Conservation (phyloP, 2,797 vertebrate species). For the Acrossocheilus wenchowensis region DNA sequence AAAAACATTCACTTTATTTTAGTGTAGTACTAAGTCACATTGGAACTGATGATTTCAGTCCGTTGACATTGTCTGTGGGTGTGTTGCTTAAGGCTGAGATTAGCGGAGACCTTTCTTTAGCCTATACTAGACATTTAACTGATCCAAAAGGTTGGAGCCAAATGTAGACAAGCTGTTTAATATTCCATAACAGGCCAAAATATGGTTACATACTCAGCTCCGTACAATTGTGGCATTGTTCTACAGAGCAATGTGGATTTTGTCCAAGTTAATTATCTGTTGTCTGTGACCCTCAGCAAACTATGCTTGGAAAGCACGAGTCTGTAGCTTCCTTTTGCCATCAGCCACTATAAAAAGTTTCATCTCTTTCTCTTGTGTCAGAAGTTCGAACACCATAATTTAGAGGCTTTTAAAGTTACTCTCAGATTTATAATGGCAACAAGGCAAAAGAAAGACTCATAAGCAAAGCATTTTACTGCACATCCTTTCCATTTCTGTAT, state of each 20-base stretch:
- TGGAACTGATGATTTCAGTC: not conserved
- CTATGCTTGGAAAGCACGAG: constrained; percentile 27
- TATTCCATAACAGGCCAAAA: not conserved
- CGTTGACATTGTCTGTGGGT: not conserved
- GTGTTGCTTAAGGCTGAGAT: not conserved
- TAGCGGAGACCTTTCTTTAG: not conserved
- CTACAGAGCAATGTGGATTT: not conserved
- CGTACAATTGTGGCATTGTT: not conserved
- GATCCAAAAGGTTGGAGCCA: constrained; percentile 19
- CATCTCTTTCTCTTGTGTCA: constrained; percentile 25
- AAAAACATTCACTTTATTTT: not conserved
- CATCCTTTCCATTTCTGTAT: constrained; percentile 39
- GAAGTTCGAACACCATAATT: constrained; percentile 36
- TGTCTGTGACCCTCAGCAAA: not conserved
- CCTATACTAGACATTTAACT: not conserved
- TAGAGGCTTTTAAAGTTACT: constrained; percentile 1
- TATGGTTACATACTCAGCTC: no score
- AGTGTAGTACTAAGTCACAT: not conserved
- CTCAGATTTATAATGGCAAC: constrained; percentile 41
- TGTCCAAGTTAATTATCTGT: constrained; percentile 10
- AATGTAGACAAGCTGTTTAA: constrained; percentile 2
- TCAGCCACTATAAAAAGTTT: not conserved
- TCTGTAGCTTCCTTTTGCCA: not conserved
- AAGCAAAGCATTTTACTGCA: constrained; percentile 44
- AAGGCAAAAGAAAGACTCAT: constrained; percentile 39